These are phyloP conservation scores for Bolinopsis microptera DNA, from an alignment of 37 sponge, comb jelly and placozoan species.

Conservation along the genomic window DNA sequence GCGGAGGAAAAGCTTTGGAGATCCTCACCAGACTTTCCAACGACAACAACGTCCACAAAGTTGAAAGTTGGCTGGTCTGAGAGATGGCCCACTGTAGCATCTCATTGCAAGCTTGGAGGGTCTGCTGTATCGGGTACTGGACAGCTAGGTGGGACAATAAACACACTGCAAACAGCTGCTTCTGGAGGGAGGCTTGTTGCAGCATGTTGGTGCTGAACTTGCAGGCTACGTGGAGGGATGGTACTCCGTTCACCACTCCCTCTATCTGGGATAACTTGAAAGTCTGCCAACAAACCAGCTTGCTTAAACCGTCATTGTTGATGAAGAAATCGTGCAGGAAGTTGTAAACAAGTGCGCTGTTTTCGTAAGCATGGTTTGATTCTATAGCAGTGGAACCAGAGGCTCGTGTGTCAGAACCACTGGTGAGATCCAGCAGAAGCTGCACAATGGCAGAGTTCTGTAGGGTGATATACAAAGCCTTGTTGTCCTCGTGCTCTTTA, in stretches of 20 bases:
- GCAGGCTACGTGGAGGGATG: constrained; percentile 50
- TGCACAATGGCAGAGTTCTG: constrained; percentile 57
- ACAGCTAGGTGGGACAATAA: constrained; percentile 26
- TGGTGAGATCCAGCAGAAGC: constrained; percentile 35
- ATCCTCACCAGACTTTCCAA: constrained; percentile 29
- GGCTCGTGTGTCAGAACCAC: neutral
- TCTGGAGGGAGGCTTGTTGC: neutral
- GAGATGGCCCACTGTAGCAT: constrained; percentile 16
- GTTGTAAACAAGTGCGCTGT: constrained; percentile 59
- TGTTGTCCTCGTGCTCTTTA: constrained; percentile 32
- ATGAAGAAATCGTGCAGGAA: constrained; percentile 64
- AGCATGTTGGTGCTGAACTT: constrained; percentile 31
- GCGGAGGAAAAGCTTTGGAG: constrained; percentile 14
- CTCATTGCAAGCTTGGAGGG: constrained; percentile 36
- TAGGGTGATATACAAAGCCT: neutral
- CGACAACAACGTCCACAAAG: constrained; percentile 6
- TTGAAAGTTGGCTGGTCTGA: neutral
- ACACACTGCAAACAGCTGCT: constrained; percentile 61
- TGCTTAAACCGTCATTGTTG: constrained; percentile 53
- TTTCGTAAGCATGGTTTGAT: constrained; percentile 26
- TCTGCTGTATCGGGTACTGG: constrained; percentile 64
- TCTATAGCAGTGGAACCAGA: neutral
- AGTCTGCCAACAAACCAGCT: constrained; percentile 65
- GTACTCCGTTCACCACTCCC: constrained; percentile 49
- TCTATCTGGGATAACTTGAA: constrained; percentile 3